Conservation (phyloP, 2,797 vertebrate species). For the Macrochelys suwanniensis region DNA sequence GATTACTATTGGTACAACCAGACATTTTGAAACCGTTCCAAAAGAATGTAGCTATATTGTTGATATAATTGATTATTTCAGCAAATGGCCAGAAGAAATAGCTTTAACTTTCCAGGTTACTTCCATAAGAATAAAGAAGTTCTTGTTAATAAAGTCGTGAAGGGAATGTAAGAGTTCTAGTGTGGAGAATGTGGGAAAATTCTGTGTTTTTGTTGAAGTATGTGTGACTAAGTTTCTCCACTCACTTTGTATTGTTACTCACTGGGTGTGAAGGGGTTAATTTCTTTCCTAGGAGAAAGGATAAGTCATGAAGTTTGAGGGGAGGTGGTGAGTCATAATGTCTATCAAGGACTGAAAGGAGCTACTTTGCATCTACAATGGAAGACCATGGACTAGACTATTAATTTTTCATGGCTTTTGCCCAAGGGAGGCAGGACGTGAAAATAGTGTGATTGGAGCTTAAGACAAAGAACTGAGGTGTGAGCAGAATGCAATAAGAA, state of each 20-base stretch:
- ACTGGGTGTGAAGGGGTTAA: too few relatives aligned
- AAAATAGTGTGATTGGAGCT: not conserved
- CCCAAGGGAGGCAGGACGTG: not conserved
- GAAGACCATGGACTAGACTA: not conserved
- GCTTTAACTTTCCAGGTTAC: not conserved
- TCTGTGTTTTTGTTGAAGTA: too few relatives aligned
- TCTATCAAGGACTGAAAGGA: not conserved
- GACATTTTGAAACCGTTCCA: slow-evolving; percentile 20
- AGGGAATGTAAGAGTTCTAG: not conserved
- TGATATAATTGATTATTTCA: not conserved
- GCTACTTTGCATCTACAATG: not conserved
- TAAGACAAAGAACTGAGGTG: not conserved
- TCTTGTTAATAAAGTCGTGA: not conserved
- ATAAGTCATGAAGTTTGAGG: too few relatives aligned
- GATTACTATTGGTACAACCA: not conserved
- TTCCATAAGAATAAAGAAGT: not conserved
- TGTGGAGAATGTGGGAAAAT: too few relatives aligned
- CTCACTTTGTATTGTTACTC: too few relatives aligned
- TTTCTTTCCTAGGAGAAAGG: too few relatives aligned
- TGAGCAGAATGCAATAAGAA: not conserved
- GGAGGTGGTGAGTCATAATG: too few relatives aligned
- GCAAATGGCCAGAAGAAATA: not conserved
- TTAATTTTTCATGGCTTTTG: not conserved
- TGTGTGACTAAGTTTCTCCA: too few relatives aligned
- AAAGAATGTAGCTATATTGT: not conserved